Conservation (phyloP, 2,888 invertebrate species). For the Aquatica leii region DNA sequence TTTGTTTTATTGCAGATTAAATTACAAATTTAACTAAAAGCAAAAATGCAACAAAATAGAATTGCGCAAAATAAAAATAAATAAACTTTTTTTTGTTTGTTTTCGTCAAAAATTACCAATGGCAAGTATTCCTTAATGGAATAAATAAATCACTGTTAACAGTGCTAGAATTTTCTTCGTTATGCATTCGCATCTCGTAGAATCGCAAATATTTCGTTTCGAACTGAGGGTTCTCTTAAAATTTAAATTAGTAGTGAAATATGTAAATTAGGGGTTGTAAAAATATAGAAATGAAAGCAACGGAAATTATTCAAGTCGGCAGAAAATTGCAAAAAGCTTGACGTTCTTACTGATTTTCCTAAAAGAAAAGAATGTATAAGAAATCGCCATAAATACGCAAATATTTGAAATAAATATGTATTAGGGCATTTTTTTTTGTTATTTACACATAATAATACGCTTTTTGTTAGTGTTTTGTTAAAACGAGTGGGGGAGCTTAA, state of each 20-base stretch:
- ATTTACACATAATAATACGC: not conserved
- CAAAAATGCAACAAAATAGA: too few species aligned
- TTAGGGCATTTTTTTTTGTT: not conserved
- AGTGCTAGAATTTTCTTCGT: not conserved
- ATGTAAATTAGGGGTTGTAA: constrained; percentile 33
- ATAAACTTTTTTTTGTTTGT: too few species aligned
- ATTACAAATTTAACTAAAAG: too few species aligned
- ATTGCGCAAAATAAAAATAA: too few species aligned
- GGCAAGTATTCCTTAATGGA: too few species aligned
- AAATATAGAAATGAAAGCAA: constrained; percentile 31
- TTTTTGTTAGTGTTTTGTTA: not conserved
- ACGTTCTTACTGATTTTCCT: constrained; percentile 6
- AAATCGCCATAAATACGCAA: constrained; percentile 5
- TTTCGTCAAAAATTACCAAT: too few species aligned
- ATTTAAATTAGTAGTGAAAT: constrained; percentile 36
- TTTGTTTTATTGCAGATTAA: too few species aligned
- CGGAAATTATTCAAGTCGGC: constrained; percentile 30
- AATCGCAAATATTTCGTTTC: not conserved
- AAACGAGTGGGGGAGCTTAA: not conserved
- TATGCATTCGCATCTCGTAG: constrained; percentile 15
- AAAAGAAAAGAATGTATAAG: too few species aligned
- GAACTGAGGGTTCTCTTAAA: constrained; percentile 16
- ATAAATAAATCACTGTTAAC: too few species aligned
- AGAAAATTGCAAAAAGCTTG: constrained; percentile 29
- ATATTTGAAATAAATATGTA: not conserved